Evolutionary conservation across 2,888 invertebrate genomes (phyloP).

Genomic region (Dryobota labecula): DNA sequence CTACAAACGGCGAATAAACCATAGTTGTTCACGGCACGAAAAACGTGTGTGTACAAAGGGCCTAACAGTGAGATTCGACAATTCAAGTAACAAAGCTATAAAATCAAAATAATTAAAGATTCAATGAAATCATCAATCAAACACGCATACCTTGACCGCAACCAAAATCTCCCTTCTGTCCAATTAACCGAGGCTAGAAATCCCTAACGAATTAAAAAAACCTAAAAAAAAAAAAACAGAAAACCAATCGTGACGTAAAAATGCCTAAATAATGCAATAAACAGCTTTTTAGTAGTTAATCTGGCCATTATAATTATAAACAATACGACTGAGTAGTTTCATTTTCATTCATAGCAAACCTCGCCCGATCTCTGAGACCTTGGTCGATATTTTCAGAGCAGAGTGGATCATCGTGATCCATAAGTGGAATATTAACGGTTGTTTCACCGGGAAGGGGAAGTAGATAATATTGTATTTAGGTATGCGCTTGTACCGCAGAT

Average conservation of each 20-base stretch:
- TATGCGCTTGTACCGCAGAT: slow-evolving; percentile 21
- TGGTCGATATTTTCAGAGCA: slow-evolving; percentile 48
- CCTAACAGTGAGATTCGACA: background rate
- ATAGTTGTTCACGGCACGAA: no score
- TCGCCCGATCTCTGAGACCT: slow-evolving; percentile 42
- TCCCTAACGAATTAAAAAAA: background rate
- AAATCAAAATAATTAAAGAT: background rate
- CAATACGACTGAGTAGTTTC: slow-evolving; percentile 24
- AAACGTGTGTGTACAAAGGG: no score
- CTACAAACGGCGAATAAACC: no score
- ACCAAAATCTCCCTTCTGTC: background rate
- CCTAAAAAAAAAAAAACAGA: slow-evolving; percentile 1
- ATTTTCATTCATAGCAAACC: slow-evolving; percentile 43
- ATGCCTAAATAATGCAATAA: slow-evolving; percentile 5
- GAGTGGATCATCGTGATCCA: slow-evolving; percentile 47
- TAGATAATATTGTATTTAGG: slow-evolving; percentile 37
- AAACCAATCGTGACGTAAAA: background rate
- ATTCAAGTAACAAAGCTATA: background rate
- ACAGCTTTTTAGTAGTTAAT: background rate
- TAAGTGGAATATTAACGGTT: slow-evolving; percentile 47
- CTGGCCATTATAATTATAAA: slow-evolving; percentile 21
- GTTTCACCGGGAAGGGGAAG: slow-evolving; percentile 37
- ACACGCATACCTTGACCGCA: background rate
- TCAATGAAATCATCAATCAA: background rate
- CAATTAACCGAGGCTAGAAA: background rate